Conservation (phyloP, 2,113 vertebrate species). For the Thymallus thymallus region DNA sequence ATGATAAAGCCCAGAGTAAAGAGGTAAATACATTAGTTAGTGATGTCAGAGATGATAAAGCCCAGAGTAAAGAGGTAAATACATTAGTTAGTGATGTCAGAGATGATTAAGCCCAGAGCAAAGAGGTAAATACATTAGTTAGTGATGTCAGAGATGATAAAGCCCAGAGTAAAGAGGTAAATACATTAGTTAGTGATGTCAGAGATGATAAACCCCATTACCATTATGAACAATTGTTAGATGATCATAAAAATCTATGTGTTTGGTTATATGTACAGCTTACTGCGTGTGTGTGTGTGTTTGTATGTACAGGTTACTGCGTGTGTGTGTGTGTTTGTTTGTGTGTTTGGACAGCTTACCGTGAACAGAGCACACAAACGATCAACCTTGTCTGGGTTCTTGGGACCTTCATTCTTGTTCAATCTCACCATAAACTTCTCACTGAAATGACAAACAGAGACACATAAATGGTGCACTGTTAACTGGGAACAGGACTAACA, state of each 20-base stretch:
- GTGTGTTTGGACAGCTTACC: conserved; percentile 68
- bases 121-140: too few species aligned
- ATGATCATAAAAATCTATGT: not conserved
- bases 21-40: too few species aligned
- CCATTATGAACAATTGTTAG: not conserved
- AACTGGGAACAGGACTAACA: not conserved
- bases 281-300: not conserved
- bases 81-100: too few species aligned
- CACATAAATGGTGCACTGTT: not conserved
- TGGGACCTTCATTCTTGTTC: conserved; percentile 95
- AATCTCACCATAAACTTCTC: conserved; percentile 96
- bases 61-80: too few species aligned
- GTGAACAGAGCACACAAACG: conserved; percentile 94
- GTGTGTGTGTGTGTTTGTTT: conserved; percentile 13
- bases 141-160: too few species aligned
- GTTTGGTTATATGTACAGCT: not conserved
- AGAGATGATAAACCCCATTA: too few species aligned
- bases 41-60: too few species aligned
- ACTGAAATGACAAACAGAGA: conserved; percentile 72
- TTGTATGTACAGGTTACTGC: not conserved
- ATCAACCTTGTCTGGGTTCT: conserved; percentile 94
- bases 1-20: too few species aligned
- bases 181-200: too few species aligned
- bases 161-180: too few species aligned
- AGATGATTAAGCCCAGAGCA: too few species aligned